These are phyloP conservation scores for Drymonia ruficornis DNA, from an alignment of 2,888 invertebrate species.

Conservation along the genomic window DNA sequence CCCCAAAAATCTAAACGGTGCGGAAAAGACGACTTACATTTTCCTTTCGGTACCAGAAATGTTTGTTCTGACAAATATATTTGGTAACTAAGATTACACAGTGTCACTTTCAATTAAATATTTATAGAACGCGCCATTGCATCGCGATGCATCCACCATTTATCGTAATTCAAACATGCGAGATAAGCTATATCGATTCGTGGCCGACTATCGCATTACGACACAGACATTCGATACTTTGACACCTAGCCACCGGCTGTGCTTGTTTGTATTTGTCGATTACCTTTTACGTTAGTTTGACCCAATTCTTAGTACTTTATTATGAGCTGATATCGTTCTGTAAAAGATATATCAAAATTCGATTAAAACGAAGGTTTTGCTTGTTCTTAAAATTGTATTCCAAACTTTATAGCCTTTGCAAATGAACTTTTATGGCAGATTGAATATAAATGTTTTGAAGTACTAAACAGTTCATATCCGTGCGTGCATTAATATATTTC, in stretches of 20 bases:
- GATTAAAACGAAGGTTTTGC: slow-evolving; percentile 4
- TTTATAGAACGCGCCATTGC: slow-evolving; percentile 70
- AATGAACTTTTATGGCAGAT: slow-evolving; percentile 2
- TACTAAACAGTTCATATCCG: neutral
- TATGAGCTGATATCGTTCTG: slow-evolving; percentile 22
- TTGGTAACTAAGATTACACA: slow-evolving; percentile 31
- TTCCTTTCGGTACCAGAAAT: slow-evolving; percentile 13
- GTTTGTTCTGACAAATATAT: slow-evolving; percentile 15
- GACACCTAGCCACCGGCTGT: slow-evolving; percentile 68
- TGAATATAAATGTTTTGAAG: neutral
- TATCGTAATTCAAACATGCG: slow-evolving; percentile 69
- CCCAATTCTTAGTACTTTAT: slow-evolving; percentile 50
- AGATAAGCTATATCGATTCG: slow-evolving; percentile 75
- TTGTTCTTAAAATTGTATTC: neutral
- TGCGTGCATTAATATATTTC: neutral
- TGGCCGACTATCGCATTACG: slow-evolving; percentile 72
- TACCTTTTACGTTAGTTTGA: slow-evolving; percentile 59
- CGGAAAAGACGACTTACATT: neutral
- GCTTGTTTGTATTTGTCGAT: slow-evolving; percentile 54
- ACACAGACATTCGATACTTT: slow-evolving; percentile 65
- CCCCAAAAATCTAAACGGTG: neutral
- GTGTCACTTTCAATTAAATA: slow-evolving; percentile 61
- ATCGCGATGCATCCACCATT: slow-evolving; percentile 62
- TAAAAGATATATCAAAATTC: slow-evolving; percentile 22
- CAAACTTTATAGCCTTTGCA: neutral